A percentile compares a stretch with the other conserved stretches of the same genome.
Evolutionary conservation across 2,113 vertebrate species (phyloP).

Genomic region (Acanthisitta chloris): DNA sequence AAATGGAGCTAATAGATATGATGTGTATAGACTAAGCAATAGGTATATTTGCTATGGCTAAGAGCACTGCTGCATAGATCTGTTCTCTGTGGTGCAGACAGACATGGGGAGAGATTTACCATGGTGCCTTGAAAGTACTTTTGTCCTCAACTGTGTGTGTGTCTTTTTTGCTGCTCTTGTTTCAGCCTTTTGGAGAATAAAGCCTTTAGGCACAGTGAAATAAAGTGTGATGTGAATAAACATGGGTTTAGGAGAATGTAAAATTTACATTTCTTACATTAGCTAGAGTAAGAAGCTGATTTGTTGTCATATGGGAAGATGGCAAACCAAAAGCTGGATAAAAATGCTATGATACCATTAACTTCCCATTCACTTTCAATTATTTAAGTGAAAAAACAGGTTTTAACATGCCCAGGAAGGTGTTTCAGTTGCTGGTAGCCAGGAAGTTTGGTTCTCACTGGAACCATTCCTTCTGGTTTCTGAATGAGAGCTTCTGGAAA

Average conservation of each 20-base stretch:
- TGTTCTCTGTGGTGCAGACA: not conserved
- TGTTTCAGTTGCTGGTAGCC: not conserved
- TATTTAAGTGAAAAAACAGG: not conserved
- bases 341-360: not conserved
- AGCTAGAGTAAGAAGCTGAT: not conserved
- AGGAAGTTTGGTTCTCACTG: not conserved
- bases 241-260: not conserved
- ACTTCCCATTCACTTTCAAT: not conserved
- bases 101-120: not conserved
- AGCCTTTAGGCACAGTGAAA: not conserved
- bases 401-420: not conserved
- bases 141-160: fast-evolving
- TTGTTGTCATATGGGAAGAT: not conserved
- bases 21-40: not conserved
- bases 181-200: not conserved
- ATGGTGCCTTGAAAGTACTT: not conserved
- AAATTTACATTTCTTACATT: not conserved
- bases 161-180: not conserved
- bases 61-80: not conserved
- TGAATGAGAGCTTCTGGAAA: not conserved
- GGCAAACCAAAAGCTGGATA: not conserved
- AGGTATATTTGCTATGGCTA: not conserved
- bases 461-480: not conserved
- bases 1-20: not conserved
- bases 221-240: not conserved